Conservation (phyloP, 2,113 vertebrate species). For the Zosterops japonicus region DNA sequence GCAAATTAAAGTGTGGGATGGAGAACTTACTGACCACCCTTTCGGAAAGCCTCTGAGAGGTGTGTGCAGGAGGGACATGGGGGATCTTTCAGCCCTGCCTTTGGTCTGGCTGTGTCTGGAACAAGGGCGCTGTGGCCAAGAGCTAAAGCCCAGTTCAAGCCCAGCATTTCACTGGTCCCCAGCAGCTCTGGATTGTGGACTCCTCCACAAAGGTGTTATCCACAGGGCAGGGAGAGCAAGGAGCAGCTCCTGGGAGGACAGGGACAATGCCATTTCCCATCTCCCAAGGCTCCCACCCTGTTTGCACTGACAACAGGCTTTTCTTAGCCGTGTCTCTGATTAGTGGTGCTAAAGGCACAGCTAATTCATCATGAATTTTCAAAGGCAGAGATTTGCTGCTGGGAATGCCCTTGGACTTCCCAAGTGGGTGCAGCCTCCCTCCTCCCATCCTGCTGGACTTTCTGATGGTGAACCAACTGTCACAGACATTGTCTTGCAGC, state of each 20-base stretch:
- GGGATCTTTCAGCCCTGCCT: not conserved
- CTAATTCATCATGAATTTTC: not conserved
- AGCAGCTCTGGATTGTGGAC: not conserved
- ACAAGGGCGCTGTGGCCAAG: not conserved
- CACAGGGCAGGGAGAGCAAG: not conserved
- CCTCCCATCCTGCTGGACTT: not conserved
- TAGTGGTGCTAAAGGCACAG: not conserved
- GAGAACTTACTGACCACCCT: not conserved
- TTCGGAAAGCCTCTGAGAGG: accelerated
- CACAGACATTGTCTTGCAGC: not conserved
- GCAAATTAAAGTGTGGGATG: not conserved
- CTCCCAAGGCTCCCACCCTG: not conserved
- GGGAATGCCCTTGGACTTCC: not conserved
- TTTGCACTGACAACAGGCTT: not conserved
- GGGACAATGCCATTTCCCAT: too few species aligned
- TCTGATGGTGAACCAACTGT: accelerated
- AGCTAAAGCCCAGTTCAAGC: not conserved
- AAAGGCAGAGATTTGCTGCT: not conserved
- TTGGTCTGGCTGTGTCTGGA: not conserved
- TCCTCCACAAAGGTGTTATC: not conserved
- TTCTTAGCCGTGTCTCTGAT: not conserved
- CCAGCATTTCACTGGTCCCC: not conserved
- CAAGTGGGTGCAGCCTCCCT: accelerated
- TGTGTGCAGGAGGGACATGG: not conserved
- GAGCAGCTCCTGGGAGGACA: not conserved